Evolutionary conservation across 1,140 invertebrate species (phyloP).

Genomic region (Zophobas atratus): DNA sequence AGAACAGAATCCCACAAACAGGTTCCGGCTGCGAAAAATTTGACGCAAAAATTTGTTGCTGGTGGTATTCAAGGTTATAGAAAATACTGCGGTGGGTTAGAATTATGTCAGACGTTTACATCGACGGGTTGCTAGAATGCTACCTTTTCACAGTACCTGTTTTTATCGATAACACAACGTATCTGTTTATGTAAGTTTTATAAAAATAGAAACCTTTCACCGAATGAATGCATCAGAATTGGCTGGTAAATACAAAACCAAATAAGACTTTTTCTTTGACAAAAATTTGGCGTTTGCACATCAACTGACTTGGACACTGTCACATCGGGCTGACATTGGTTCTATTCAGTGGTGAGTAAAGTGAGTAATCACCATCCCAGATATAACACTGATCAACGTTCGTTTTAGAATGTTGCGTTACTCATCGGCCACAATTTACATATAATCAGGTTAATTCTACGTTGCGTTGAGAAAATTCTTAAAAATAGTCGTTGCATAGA

Average conservation of each 20-base stretch:
- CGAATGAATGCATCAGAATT: slow-evolving; percentile 5
- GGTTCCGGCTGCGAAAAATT: neutral
- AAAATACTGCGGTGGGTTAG: slow-evolving; percentile 4
- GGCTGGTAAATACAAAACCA: neutral
- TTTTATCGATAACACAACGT: neutral
- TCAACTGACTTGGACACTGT: no score
- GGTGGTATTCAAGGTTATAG: slow-evolving; percentile 17
- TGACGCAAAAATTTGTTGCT: slow-evolving; percentile 33
- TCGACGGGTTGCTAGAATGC: slow-evolving; percentile 17
- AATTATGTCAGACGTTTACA: slow-evolving; percentile 36
- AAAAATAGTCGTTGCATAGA: slow-evolving; percentile 24
- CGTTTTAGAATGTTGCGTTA: slow-evolving; percentile 11
- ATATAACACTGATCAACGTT: neutral
- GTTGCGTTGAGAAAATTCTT: slow-evolving; percentile 2
- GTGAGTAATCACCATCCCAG: slow-evolving; percentile 19
- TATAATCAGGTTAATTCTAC: slow-evolving; percentile 26
- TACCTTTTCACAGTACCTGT: slow-evolving; percentile 5
- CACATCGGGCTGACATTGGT: no score
- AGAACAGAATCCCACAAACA: neutral
- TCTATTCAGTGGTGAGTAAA: neutral
- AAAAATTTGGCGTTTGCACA: no score
- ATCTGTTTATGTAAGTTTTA: slow-evolving; percentile 10
- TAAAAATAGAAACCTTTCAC: slow-evolving; percentile 31
- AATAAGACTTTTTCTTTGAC: neutral
- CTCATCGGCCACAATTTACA: slow-evolving; percentile 13